Conservation (phyloP, 2,888 invertebrate species). For the Lycaena phlaeas region DNA sequence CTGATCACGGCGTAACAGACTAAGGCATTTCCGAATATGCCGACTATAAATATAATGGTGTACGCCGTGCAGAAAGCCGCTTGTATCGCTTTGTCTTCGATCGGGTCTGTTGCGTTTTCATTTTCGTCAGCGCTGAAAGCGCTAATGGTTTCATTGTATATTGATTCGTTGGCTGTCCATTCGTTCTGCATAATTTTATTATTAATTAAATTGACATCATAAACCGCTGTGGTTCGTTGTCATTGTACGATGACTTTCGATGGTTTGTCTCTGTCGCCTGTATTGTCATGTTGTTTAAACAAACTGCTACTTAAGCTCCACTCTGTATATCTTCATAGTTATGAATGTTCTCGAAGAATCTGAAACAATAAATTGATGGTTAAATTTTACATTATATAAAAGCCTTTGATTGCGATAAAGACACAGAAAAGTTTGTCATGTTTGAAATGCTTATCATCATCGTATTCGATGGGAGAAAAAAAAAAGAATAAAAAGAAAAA, state of each 20-base stretch:
- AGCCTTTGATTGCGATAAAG: too few relatives aligned
- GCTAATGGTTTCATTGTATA: slow-evolving; percentile 33
- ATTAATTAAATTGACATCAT: slow-evolving; percentile 52
- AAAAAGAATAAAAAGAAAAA: too few relatives aligned
- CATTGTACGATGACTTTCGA: slow-evolving; percentile 25
- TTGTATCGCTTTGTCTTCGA: slow-evolving; percentile 79
- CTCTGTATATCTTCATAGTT: not conserved
- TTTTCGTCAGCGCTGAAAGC: slow-evolving; percentile 30
- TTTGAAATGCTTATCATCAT: too few relatives aligned
- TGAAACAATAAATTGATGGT: not conserved
- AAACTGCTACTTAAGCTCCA: not conserved
- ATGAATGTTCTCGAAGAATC: not conserved
- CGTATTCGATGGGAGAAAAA: too few relatives aligned
- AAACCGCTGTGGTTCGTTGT: slow-evolving; percentile 40
- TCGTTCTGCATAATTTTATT: slow-evolving; percentile 52
- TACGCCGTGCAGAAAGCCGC: slow-evolving; percentile 83
- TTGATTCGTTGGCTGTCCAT: slow-evolving; percentile 38
- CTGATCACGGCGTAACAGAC: slow-evolving; percentile 90
- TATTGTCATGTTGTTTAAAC: slow-evolving; percentile 9
- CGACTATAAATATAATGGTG: slow-evolving; percentile 83
- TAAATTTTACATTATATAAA: not conserved
- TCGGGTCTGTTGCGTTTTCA: slow-evolving; percentile 61
- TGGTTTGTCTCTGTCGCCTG: slow-evolving; percentile 19
- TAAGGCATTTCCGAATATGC: slow-evolving; percentile 86
- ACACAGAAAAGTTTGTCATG: too few relatives aligned